Evolutionary conservation across 2,113 vertebrate genomes (phyloP).

Genomic region (Cathartes aura): DNA sequence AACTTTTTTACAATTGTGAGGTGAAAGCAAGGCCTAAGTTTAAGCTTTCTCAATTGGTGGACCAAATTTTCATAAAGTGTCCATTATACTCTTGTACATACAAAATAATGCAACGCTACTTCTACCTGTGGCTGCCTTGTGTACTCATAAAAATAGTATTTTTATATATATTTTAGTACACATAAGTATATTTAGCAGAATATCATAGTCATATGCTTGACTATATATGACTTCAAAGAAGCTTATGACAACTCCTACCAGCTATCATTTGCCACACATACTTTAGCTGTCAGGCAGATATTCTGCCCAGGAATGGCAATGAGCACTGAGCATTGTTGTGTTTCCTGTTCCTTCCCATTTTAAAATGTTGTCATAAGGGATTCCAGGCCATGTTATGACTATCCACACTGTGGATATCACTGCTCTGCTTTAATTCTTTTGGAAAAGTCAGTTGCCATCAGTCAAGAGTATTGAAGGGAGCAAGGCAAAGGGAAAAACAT

Average conservation of each 20-base stretch:
- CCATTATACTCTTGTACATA: neutral
- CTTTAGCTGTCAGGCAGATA: neutral
- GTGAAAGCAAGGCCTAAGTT: neutral
- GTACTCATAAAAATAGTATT: neutral
- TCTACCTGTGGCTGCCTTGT: neutral
- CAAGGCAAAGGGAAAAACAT: neutral
- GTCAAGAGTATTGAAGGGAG: neutral
- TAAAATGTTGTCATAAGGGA: neutral
- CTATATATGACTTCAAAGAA: neutral
- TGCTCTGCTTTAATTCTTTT: neutral
- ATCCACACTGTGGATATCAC: neutral
- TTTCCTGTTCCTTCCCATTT: neutral
- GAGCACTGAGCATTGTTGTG: neutral
- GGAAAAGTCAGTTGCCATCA: neutral
- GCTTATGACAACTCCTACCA: neutral
- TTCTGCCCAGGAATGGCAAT: neutral
- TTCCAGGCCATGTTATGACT: neutral
- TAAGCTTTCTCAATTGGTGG: neutral
- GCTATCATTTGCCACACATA: neutral
- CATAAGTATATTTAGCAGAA: neutral
- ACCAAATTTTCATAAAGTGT: neutral
- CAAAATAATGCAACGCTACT: neutral
- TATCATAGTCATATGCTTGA: neutral
- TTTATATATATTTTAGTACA: neutral
- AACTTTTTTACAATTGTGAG: neutral